Conservation (phyloP, 2,113 vertebrate species). For the Leucoraja erinaceus region DNA sequence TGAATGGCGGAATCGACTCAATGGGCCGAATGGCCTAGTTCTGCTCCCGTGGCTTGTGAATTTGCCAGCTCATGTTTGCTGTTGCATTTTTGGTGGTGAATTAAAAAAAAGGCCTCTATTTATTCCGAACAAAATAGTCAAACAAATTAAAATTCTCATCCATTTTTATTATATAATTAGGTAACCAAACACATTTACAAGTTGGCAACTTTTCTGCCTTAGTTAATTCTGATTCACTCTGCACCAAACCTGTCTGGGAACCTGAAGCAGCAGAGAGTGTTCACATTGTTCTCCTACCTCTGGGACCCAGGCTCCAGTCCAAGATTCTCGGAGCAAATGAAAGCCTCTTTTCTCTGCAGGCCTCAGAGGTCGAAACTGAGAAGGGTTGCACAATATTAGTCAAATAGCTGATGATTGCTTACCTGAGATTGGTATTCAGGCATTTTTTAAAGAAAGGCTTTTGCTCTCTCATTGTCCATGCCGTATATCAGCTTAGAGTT, state of each 20-base stretch:
- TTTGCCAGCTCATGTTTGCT: too few species aligned
- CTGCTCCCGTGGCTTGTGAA: too few species aligned
- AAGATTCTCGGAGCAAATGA: not conserved
- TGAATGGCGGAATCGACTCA: too few species aligned
- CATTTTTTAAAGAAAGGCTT: not conserved
- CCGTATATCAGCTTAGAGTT: not conserved
- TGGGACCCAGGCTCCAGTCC: not conserved
- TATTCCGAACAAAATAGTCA: not conserved
- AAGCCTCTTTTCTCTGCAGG: not conserved
- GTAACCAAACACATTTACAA: not conserved
- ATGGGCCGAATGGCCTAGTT: too few species aligned
- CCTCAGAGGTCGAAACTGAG: not conserved
- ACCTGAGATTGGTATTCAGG: not conserved
- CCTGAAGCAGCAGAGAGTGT: not conserved
- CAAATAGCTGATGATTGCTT: not conserved
- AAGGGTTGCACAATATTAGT: not conserved
- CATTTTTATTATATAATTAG: not conserved
- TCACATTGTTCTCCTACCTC: conserved; percentile 1
- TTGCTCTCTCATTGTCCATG: not conserved
- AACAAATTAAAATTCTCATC: not conserved
- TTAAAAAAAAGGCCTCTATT: not conserved
- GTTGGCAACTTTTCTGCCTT: not conserved
- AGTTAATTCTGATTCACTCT: not conserved
- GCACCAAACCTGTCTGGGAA: not conserved
- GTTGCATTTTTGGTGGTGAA: not conserved